phyloP scores from a whole-genome alignment of 2,888 invertebrate genomes.

The Homarus gammarus region DNA sequence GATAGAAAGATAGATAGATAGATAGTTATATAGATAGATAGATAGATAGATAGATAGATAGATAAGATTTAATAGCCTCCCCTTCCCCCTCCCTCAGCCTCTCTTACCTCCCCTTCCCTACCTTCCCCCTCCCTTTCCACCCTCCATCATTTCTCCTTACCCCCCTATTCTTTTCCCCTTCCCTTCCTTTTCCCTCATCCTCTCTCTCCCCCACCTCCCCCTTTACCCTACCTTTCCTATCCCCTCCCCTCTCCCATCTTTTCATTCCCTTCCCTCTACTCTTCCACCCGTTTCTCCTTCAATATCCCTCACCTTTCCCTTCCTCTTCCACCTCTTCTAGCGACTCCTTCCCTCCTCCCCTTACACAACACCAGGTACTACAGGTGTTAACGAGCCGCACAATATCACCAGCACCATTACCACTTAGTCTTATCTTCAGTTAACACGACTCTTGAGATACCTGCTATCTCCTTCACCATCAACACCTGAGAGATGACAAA shows the following conservation, averaged over 20 bases:
- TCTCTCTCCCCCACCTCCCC: neutral
- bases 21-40: too few relatives aligned
- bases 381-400: neutral
- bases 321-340: neutral
- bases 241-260: neutral
- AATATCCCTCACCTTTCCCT: neutral
- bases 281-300: neutral
- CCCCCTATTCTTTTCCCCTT: too few relatives aligned
- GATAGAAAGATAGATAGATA: too few relatives aligned
- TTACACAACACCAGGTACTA: too few relatives aligned
- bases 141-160: too few relatives aligned
- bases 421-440: conserved; percentile 16
- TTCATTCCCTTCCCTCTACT: neutral
- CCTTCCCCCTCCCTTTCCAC: too few relatives aligned
- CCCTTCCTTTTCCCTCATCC: neutral
- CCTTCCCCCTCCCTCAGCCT: too few relatives aligned
- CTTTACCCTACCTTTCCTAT: too few relatives aligned
- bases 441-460: conserved; percentile 25
- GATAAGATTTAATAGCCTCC: too few relatives aligned
- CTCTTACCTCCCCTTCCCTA: too few relatives aligned
- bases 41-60: too few relatives aligned
- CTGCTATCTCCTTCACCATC: conserved; percentile 5
- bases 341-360: neutral
- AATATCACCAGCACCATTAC: conserved; percentile 35
- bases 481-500: neutral